A percentile compares a stretch with the other conserved stretches of the same genome.
Conservation (phyloP, 2,113 vertebrate species). For the Naja naja region DNA sequence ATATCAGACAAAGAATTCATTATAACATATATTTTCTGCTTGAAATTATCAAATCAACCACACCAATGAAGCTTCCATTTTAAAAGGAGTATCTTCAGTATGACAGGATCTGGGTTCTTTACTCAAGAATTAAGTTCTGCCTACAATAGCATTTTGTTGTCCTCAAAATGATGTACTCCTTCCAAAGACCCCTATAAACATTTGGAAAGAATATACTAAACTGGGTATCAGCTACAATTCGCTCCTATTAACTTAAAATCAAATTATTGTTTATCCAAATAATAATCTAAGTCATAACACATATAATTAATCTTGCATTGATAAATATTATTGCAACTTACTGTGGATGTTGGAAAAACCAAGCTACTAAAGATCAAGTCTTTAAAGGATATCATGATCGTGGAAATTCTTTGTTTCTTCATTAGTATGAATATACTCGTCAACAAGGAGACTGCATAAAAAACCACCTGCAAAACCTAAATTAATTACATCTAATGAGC, state of each 20-base stretch:
- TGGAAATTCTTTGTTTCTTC: conserved; percentile 63
- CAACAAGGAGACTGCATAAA: conserved; percentile 72
- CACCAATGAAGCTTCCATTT: neutral
- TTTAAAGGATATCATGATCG: conserved; percentile 65
- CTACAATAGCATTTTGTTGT: neutral
- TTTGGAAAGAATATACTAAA: neutral
- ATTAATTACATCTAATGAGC: conserved; percentile 73
- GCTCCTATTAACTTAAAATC: neutral
- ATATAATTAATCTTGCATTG: neutral
- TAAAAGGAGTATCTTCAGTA: neutral
- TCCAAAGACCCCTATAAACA: neutral
- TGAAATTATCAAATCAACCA: neutral
- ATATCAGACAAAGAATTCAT: neutral
- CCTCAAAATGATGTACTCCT: neutral
- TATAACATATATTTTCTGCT: neutral
- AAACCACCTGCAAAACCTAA: conserved; percentile 77
- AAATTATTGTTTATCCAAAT: neutral
- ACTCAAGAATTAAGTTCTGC: neutral
- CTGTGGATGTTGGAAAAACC: conserved; percentile 71
- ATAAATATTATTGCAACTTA: conserved; percentile 64
- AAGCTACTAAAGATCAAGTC: conserved; percentile 73
- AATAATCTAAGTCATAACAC: neutral
- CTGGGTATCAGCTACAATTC: neutral
- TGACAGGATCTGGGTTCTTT: neutral
- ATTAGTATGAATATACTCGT: conserved; percentile 70